Conservation (phyloP, 1,140 invertebrate genomes). For the Mylabris phalerata region DNA sequence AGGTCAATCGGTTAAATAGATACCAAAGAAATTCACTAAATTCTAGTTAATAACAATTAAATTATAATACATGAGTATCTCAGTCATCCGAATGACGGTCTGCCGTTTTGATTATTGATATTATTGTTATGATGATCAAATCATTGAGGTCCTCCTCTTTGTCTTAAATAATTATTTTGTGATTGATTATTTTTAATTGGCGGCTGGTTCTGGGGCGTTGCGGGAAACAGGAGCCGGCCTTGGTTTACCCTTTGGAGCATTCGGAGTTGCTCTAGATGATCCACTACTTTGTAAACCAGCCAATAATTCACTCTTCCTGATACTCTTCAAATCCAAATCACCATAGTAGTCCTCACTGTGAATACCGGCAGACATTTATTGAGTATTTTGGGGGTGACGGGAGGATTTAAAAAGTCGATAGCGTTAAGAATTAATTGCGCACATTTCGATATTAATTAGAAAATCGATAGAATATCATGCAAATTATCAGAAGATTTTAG, state of each 20-base stretch:
- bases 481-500: not conserved
- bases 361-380: conserved; percentile 30
- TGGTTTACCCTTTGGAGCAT: conserved; percentile 23
- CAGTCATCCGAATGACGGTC: conserved; percentile 18
- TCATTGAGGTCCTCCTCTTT: not conserved
- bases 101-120: not conserved
- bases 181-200: conserved; percentile 23
- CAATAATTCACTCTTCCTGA: conserved; percentile 84
- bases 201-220: conserved; percentile 33
- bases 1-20: conserved; percentile 19
- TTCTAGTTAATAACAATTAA: conserved; percentile 14
- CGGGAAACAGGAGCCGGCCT: conserved; percentile 38
- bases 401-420: no score
- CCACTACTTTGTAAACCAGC: conserved; percentile 65
- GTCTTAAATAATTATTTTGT: not conserved
- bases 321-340: conserved; percentile 86
- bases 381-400: not conserved
- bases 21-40: not conserved
- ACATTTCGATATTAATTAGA: no score
- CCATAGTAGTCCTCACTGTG: conserved; percentile 93
- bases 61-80: conserved; percentile 18
- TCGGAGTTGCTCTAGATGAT: conserved; percentile 41
- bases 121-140: no score
- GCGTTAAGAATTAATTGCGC: no score
- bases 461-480: not conserved